These are phyloP conservation scores for Chironomus tepperi DNA, from an alignment of 1,140 invertebrate genomes.

Conservation along the genomic window DNA sequence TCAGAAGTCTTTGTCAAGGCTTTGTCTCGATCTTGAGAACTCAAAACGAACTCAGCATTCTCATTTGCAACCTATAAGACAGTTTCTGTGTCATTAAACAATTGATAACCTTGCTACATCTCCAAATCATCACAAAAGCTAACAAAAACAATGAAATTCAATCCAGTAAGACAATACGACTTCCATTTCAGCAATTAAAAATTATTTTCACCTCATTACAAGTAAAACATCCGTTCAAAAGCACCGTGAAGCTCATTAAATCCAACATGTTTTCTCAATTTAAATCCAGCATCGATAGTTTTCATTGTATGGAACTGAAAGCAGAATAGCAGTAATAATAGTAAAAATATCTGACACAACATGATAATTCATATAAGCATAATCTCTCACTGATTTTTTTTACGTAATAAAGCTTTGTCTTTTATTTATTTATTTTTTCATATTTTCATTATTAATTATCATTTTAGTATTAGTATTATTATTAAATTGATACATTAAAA, in stretches of 20 bases:
- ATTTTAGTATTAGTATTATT: neutral
- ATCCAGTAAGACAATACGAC: too few species aligned
- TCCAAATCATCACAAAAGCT: too few species aligned
- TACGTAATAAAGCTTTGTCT: slow-evolving; percentile 23
- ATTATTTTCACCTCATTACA: too few species aligned
- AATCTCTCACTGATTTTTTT: neutral
- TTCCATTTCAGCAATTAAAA: too few species aligned
- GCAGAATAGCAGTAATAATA: neutral
- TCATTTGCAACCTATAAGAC: too few species aligned
- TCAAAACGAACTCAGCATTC: too few species aligned
- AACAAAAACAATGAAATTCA: too few species aligned
- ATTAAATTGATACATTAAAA: slow-evolving; percentile 23
- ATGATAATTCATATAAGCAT: neutral
- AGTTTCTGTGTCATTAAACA: too few species aligned
- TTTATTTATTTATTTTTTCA: slow-evolving; percentile 1
- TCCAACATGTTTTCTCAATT: neutral
- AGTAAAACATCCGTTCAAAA: neutral
- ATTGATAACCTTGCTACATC: too few species aligned
- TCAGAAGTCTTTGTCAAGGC: too few species aligned
- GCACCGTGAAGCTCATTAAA: slow-evolving; percentile 5
- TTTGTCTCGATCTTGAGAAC: too few species aligned
- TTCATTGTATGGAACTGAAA: neutral
- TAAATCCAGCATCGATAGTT: neutral
- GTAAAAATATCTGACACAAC: neutral
- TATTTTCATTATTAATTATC: too few species aligned